These are phyloP conservation scores for Neogale vison DNA, from an alignment of 2,113 vertebrate species.

Conservation along the genomic window DNA sequence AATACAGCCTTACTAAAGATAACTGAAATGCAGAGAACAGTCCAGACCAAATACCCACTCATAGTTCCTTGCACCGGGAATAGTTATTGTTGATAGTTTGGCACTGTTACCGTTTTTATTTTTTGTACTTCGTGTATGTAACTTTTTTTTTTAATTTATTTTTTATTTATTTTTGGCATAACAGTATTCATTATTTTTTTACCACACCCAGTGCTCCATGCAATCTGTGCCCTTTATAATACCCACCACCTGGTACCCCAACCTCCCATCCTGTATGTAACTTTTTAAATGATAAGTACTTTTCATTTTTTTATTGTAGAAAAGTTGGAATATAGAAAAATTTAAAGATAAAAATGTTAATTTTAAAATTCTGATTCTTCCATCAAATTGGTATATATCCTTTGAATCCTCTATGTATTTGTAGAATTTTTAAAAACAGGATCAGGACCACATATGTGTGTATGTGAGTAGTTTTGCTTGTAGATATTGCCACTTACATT, in stretches of 20 bases:
- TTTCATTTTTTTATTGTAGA: not conserved
- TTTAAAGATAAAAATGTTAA: slow-evolving; percentile 14
- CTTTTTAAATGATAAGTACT: not conserved
- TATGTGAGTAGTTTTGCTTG: not conserved
- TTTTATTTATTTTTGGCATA: too few relatives aligned
- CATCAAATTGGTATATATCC: not conserved
- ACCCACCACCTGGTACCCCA: too few relatives aligned
- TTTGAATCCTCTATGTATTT: not conserved
- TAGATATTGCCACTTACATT: not conserved
- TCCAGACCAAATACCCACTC: not conserved
- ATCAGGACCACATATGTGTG: not conserved
- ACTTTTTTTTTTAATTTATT: not conserved
- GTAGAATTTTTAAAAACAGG: not conserved
- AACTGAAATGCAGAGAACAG: slow-evolving; percentile 1
- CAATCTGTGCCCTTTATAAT: too few relatives aligned
- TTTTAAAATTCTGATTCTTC: not conserved
- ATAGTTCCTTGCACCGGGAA: not conserved
- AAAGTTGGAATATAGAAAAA: slow-evolving; percentile 5
- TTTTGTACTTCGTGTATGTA: not conserved
- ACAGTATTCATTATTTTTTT: too few relatives aligned
- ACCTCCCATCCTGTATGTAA: not conserved
- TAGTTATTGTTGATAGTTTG: not conserved
- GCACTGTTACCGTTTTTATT: not conserved
- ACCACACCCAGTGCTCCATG: too few relatives aligned
- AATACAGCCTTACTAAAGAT: not conserved